phyloP scores from a whole-genome alignment of 1,140 invertebrate species.

The Rhopalosiphum padi region DNA sequence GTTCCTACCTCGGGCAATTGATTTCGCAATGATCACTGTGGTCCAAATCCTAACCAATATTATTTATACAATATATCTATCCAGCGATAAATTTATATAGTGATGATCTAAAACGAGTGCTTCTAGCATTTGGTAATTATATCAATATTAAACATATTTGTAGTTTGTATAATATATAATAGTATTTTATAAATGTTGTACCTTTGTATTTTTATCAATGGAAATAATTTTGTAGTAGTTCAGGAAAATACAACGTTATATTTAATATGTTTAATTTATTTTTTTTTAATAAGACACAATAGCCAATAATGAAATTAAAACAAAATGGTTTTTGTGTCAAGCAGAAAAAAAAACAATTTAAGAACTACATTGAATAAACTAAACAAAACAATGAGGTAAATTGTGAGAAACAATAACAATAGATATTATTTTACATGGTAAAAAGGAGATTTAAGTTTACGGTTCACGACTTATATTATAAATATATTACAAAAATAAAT shows the following conservation, averaged over 20 bases:
- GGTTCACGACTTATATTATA: not conserved
- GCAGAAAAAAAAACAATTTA: not conserved
- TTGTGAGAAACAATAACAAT: not conserved
- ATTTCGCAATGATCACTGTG: too few relatives aligned
- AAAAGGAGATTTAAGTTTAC: not conserved
- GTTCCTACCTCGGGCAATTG: too few relatives aligned
- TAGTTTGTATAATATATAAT: not conserved
- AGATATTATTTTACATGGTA: conserved; percentile 6
- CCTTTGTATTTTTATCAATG: not conserved
- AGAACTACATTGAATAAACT: not conserved
- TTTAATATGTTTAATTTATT: not conserved
- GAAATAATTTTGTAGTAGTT: not conserved
- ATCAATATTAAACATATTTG: not conserved
- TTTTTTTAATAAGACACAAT: not conserved
- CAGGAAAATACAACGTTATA: not conserved
- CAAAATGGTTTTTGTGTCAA: not conserved
- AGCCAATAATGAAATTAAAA: not conserved
- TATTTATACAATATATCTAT: too few relatives aligned
- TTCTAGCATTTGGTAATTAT: not conserved
- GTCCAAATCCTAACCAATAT: too few relatives aligned
- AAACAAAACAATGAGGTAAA: conserved; percentile 15
- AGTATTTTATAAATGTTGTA: not conserved
- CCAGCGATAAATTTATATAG: too few relatives aligned
- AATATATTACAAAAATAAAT: not conserved
- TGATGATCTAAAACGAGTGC: too few relatives aligned